A percentile compares a stretch with the other conserved stretches of the same genome.
These are phyloP conservation scores for Sebastes vulpes DNA, from an alignment of 2,797 vertebrate species.

Conservation along the genomic window DNA sequence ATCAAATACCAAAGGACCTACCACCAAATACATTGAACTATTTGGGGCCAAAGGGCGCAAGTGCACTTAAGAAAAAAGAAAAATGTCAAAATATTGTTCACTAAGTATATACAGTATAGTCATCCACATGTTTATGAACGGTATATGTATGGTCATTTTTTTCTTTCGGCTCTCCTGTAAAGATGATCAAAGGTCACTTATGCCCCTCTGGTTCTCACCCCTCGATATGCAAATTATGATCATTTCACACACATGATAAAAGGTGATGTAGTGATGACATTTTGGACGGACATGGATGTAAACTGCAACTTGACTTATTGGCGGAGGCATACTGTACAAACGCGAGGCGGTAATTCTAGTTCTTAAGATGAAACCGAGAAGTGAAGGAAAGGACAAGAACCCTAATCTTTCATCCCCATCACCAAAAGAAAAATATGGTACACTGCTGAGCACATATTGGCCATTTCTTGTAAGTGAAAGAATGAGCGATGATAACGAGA, in stretches of 20 bases:
- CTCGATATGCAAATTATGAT: background rate
- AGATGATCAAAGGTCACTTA: too few species aligned
- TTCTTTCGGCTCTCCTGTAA: too few species aligned
- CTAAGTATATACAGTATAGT: too few species aligned
- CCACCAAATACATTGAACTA: too few species aligned
- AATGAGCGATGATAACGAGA: constrained; percentile 26
- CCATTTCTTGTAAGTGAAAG: constrained; percentile 14
- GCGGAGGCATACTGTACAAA: background rate
- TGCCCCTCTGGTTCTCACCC: too few species aligned
- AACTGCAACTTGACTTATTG: background rate
- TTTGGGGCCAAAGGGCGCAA: too few species aligned
- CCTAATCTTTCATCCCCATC: constrained; percentile 27
- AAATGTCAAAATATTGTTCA: too few species aligned
- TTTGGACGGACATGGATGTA: background rate
- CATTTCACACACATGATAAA: background rate
- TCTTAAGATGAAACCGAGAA: background rate
- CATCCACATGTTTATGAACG: too few species aligned
- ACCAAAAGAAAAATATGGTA: constrained; percentile 22
- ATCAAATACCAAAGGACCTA: too few species aligned
- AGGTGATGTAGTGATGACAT: background rate
- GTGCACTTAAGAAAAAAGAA: too few species aligned
- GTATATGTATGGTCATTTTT: too few species aligned
- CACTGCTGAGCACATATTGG: constrained; percentile 5
- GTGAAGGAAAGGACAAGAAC: background rate
- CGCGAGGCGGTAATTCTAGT: background rate